A percentile compares a stretch with the other conserved stretches of the same genome.
These are phyloP conservation scores for Blennius ocellaris DNA, from an alignment of 2,113 vertebrate genomes.

Conservation along the genomic window DNA sequence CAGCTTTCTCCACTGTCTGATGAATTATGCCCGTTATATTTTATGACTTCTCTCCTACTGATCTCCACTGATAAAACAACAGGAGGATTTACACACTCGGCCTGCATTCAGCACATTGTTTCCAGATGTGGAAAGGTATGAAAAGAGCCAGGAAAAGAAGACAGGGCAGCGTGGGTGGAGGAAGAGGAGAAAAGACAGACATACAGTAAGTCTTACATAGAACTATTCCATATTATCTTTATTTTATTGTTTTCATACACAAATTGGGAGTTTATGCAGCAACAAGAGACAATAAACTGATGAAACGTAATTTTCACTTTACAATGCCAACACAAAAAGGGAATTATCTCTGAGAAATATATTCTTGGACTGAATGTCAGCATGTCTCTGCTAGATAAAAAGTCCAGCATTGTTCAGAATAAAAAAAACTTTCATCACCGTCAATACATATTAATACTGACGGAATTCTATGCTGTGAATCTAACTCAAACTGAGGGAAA, in stretches of 20 bases:
- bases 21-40: constrained; percentile 76
- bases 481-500: constrained; percentile 16
- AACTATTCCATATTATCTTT: neutral
- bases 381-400: too few species aligned
- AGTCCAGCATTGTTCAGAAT: too few species aligned
- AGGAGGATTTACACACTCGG: constrained; percentile 76
- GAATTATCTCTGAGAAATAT: neutral
- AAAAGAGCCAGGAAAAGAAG: constrained; percentile 34
- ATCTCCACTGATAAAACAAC: constrained; percentile 76
- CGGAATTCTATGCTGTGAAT: neutral
- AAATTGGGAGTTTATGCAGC: too few species aligned
- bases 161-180: constrained; percentile 31
- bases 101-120: constrained; percentile 76
- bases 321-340: neutral
- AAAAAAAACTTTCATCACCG: too few species aligned
- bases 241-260: neutral
- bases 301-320: neutral
- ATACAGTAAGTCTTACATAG: neutral
- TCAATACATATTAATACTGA: constrained; percentile 2
- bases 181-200: constrained; percentile 3
- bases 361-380: neutral
- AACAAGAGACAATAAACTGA: too few species aligned
- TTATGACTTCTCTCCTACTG: constrained; percentile 79
- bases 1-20: constrained; percentile 64
- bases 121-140: constrained; percentile 79